Percentiles rank a stretch among this genome's conserved stretches.
Conservation (phyloP, 35 echinoderm and acorn worm genomes). For the Ophiothrix spiculata region DNA sequence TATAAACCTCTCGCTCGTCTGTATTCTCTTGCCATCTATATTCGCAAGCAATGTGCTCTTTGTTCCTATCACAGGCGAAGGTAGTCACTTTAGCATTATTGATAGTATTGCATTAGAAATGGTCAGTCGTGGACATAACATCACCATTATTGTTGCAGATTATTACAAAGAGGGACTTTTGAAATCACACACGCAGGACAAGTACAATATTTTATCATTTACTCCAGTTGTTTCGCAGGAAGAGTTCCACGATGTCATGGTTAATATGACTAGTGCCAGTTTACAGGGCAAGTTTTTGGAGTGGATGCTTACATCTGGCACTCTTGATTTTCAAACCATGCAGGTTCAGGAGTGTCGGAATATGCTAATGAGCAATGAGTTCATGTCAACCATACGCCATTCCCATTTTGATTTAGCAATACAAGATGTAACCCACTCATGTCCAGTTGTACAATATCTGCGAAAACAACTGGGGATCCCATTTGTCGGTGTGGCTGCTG, state of each 20-base stretch:
- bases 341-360: slow-evolving; percentile 23
- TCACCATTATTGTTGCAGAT: slow-evolving; percentile 41
- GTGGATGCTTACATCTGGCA: neutral
- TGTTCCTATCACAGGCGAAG: slow-evolving; percentile 23
- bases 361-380: neutral
- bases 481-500: neutral
- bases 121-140: slow-evolving; percentile 51
- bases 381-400: neutral
- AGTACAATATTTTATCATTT: slow-evolving; percentile 35
- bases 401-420: slow-evolving; percentile 19
- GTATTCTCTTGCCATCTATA: neutral
- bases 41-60: neutral
- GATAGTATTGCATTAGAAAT: slow-evolving; percentile 33
- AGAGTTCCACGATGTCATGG: neutral
- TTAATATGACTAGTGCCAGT: neutral
- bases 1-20: too few relatives aligned
- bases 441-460: slow-evolving; percentile 7
- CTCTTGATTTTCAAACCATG: neutral
- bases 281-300: neutral
- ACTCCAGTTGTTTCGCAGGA: neutral
- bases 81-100: slow-evolving; percentile 59
- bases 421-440: neutral
- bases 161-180: slow-evolving; percentile 6
- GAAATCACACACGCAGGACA: slow-evolving; percentile 4
- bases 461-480: neutral